phyloP scores from a whole-genome alignment of 35 echinoderm and acorn worm species.

The Ptychodera flava region DNA sequence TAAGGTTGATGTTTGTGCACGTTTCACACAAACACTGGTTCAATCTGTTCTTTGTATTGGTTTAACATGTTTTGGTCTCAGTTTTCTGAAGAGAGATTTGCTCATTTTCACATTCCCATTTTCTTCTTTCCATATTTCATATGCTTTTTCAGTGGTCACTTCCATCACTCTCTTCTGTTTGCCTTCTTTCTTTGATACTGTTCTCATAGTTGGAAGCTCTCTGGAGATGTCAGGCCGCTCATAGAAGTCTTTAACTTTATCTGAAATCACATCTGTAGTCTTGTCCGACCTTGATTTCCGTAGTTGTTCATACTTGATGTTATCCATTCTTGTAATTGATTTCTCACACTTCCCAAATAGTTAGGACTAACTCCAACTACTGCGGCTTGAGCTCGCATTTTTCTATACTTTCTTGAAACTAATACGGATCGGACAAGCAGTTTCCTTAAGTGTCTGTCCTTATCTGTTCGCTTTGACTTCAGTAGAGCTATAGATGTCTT shows the following conservation, averaged over 20 bases:
- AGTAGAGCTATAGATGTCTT: not conserved
- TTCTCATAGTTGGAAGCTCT: slow-evolving; percentile 29
- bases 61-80: slow-evolving; percentile 20
- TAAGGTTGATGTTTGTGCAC: slow-evolving; percentile 26
- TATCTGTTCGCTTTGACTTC: not conserved
- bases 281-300: too few relatives aligned
- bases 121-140: slow-evolving; percentile 33
- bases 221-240: slow-evolving; percentile 16
- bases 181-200: slow-evolving; percentile 9
- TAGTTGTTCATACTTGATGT: too few relatives aligned
- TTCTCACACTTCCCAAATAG: not conserved
- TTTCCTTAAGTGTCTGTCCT: not conserved
- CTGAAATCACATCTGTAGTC: too few relatives aligned
- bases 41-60: slow-evolving; percentile 14
- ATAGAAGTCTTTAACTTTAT: too few relatives aligned
- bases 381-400: not conserved
- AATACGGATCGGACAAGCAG: not conserved
- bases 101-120: not conserved
- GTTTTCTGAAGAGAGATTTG: slow-evolving; percentile 14
- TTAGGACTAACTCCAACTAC: not conserved
- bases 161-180: slow-evolving; percentile 18
- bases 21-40: slow-evolving; percentile 33
- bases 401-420: not conserved
- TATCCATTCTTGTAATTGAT: too few relatives aligned
- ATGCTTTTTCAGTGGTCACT: slow-evolving; percentile 18